A percentile compares a stretch with the other conserved stretches of the same genome.
phyloP scores from a whole-genome alignment of 2,797 vertebrate genomes.

The Coregonus suidteri region DNA sequence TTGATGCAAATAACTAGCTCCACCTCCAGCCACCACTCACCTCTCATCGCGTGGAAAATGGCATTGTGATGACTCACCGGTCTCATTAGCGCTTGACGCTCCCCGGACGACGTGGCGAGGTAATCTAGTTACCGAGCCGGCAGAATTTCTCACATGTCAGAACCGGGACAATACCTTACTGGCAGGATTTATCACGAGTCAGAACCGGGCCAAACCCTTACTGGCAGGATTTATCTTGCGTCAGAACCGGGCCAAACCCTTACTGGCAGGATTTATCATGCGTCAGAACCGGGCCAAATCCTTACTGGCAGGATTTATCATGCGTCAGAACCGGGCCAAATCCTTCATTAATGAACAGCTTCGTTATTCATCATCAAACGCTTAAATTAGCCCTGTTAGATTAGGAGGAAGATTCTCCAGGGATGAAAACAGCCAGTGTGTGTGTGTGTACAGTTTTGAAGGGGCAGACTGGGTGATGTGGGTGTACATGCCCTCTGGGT shows the following conservation, averaged over 20 bases:
- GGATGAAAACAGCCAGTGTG: constrained; percentile 7
- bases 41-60: constrained; percentile 14
- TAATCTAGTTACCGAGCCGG: constrained; percentile 21
- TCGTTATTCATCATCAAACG: constrained; percentile 31
- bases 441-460: constrained; percentile 15
- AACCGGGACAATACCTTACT: too few species aligned
- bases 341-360: constrained; percentile 30
- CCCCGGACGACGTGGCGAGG: constrained; percentile 12
- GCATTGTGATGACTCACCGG: constrained; percentile 23
- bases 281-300: too few species aligned
- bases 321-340: background rate
- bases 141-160: constrained; percentile 27
- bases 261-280: too few species aligned
- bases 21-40: constrained; percentile 13
- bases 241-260: too few species aligned
- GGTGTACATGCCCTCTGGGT: background rate
- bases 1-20: background rate
- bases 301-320: too few species aligned
- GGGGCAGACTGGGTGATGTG: background rate
- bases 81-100: constrained; percentile 20
- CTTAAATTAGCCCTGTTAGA: constrained; percentile 37
- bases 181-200: too few species aligned
- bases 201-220: too few species aligned
- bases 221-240: constrained; percentile 25
- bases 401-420: constrained; percentile 14